Evolutionary conservation across 2,113 vertebrate species (phyloP).

Genomic region (Astur gentilis): DNA sequence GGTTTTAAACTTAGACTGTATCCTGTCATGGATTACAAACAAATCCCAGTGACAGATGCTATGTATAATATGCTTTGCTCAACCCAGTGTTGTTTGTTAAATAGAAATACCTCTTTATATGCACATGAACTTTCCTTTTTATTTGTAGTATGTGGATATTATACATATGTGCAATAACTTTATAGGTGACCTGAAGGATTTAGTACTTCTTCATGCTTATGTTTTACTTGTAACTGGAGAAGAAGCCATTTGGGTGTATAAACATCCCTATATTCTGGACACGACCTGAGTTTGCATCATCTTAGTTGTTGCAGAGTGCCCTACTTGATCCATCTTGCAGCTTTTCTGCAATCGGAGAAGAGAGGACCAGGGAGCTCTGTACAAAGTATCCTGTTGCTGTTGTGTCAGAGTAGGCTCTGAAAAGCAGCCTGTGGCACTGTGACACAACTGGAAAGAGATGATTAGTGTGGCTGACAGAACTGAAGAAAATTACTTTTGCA

Average conservation of each 20-base stretch:
- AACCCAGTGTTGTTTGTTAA: neutral
- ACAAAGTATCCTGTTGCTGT: fast-evolving
- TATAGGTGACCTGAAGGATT: neutral
- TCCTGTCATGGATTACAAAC: neutral
- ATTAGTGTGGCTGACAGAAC: neutral
- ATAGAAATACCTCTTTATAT: neutral
- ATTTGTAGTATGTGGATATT: neutral
- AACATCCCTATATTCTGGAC: neutral
- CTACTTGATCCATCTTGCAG: neutral
- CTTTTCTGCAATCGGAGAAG: fast-evolving
- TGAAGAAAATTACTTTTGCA: neutral
- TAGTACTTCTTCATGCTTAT: neutral
- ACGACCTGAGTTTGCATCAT: neutral
- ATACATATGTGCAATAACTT: neutral
- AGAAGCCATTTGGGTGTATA: neutral
- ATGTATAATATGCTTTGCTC: neutral
- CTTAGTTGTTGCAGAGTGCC: neutral
- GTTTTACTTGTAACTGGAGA: neutral
- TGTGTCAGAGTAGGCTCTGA: neutral
- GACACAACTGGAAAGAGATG: neutral
- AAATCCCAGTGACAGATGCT: neutral
- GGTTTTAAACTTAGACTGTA: neutral
- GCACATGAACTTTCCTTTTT: neutral
- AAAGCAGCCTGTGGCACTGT: neutral
- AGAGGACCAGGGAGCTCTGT: neutral